Evolutionary conservation across 2,113 vertebrate species (phyloP), one percentile per base, ranked within the genome.

Genomic region (Ondatra zibethicus): DNA sequence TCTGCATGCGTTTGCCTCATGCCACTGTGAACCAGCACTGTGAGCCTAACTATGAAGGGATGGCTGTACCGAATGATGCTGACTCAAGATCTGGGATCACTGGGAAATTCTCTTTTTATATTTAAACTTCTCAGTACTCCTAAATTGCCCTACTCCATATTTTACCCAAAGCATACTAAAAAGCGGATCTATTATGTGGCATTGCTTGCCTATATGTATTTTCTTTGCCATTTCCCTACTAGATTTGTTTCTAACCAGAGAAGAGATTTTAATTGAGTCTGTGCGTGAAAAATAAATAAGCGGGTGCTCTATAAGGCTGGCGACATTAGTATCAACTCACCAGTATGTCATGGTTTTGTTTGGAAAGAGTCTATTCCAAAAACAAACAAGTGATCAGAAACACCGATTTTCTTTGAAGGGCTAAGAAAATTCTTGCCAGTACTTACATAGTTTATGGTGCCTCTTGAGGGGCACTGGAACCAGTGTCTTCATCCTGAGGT

Each of bases 381-480:
- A 95, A 89, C 19, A 94, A 92, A 11, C 0, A 81, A 96, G 96
- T 96, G 96, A 96, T 97, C 91, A 91, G 97, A 96, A 96, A 76
- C 85, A 96, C 97, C 95, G 61, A 88, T 81, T 97, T 97, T 97
- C 96, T 98, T 88, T 91, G 96, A 97, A 84, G 92, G 13, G 55
- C 89, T 95, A 97, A 97, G 93, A 76, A 87, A 96, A 97, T 96
- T 96, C 92, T 91, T 86, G 36, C 95, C 96, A 97, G 89, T 93
- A 92, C 91, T 96, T 96, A 94, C 88, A 90, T 96, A 96, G 97
- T 98, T 98, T 97, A 96, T 95, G 97, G 92, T 98, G 97, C 77
- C 52, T 96, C 97, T 97, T 95, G 92, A 98, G 98, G 78, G 93
- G 87, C 97, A 95, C 70, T 93, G 82, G 96, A 97, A 94, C 61